Evolutionary conservation across 2,113 vertebrate genomes (phyloP), one percentile per base, ranked within the genome.

Genomic region (Grus americana): DNA sequence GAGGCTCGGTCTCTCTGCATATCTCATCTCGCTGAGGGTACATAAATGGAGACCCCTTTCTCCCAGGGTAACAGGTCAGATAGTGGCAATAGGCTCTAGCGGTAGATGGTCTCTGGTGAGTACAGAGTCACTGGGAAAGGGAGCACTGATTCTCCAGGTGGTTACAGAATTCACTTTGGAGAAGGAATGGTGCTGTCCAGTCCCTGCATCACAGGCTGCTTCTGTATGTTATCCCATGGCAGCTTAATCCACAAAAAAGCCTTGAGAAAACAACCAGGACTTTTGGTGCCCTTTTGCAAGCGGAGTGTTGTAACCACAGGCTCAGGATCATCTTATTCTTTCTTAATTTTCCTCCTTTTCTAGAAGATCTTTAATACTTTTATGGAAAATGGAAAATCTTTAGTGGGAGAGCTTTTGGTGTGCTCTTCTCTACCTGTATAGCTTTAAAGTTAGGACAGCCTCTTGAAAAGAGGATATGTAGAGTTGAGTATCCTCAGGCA

Each of bases 111-210:
- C n/a, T 52, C 32, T 57, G 22, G 11, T 87, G 59, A 15, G 27
- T 36, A 32, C 21, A 18, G 16, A 54, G 46, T 27, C 40, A 4
- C 40, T 71, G 44, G 24, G 19, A 79, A 92, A 79, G 61, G 24
- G 17, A 75, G 4, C 0, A 1, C 4, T 7, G 15, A 32, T 82
- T 81, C 24, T 63, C 57, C 44, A 42, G 10, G 24, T 0, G 11
- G 29, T 2, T 54, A 88, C 18, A 71, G 57, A 74, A 58, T 34
- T 78, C 8, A 9, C 27, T 62, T 63, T 5, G 19, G 75, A 65
- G 27, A 65, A 13, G 30, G 12, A 72, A 70, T 12, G 7, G 10
- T n/a, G 40, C 29, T 83, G 22, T 27, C 32, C 12, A 40, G 36
- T 21, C 27, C 29, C 34, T 42, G n/a, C 26, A 26, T 67, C 47